These are phyloP conservation scores for Sebastes iracundus DNA, from an alignment of 2,797 vertebrate genomes.

Conservation along the genomic window DNA sequence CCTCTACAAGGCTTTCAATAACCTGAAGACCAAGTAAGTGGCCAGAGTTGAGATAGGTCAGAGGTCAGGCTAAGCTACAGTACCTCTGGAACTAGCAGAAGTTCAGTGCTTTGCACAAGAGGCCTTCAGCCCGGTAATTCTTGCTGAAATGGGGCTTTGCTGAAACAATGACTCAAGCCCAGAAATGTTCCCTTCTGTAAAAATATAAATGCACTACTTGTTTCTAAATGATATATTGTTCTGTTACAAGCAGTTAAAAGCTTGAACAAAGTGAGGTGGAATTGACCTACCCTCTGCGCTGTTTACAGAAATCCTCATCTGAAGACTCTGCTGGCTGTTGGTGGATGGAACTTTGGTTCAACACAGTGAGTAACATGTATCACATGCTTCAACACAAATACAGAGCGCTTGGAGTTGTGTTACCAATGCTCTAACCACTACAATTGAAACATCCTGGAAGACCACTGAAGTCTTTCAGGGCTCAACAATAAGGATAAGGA, in stretches of 20 bases:
- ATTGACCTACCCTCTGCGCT: neutral
- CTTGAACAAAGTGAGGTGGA: neutral
- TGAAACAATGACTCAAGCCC: neutral
- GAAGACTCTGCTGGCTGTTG: conserved; percentile 84
- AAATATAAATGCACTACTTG: neutral
- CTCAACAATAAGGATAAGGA: neutral
- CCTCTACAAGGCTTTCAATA: conserved; percentile 81
- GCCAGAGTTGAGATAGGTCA: neutral
- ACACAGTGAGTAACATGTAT: conserved; percentile 73
- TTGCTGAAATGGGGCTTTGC: neutral
- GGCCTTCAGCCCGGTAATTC: neutral
- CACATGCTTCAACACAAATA: neutral
- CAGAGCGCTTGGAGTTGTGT: neutral
- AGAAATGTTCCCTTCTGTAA: neutral
- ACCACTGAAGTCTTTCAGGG: neutral
- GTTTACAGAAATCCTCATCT: conserved; percentile 81
- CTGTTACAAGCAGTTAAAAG: neutral
- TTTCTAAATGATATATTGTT: neutral
- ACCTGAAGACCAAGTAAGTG: conserved; percentile 79
- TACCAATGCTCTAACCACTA: neutral
- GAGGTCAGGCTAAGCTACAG: neutral
- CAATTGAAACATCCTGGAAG: neutral
- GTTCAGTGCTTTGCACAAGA: neutral
- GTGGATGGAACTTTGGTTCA: conserved; percentile 87
- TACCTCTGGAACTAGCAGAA: neutral